Evolutionary conservation across 1,140 invertebrate genomes (phyloP).

Genomic region (Drosophila setifemur): DNA sequence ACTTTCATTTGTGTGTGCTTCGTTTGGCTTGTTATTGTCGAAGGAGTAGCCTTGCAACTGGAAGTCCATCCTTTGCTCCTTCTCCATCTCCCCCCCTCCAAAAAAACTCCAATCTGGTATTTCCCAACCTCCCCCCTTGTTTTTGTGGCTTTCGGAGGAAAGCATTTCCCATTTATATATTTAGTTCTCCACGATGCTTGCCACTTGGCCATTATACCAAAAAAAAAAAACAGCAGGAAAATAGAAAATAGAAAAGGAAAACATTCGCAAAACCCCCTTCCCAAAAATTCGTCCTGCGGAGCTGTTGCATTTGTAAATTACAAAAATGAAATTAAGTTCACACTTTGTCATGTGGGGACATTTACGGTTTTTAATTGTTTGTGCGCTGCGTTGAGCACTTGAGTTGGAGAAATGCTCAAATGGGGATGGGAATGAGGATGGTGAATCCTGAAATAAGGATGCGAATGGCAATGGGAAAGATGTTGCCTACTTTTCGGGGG

Average conservation of each 20-base stretch:
- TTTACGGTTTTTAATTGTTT: constrained; percentile 80
- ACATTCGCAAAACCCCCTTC: no score
- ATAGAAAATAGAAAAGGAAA: no score
- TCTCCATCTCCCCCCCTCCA: constrained; percentile 22
- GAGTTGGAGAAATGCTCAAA: not conserved
- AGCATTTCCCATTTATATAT: constrained; percentile 80
- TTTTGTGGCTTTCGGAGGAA: constrained; percentile 67
- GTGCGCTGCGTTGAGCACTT: constrained; percentile 40
- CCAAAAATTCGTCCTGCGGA: not conserved
- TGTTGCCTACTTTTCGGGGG: constrained; percentile 51
- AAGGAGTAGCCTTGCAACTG: constrained; percentile 26
- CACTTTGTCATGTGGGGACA: constrained; percentile 80
- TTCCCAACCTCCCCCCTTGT: constrained; percentile 28
- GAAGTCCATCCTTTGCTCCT: not conserved
- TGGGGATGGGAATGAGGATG: not conserved
- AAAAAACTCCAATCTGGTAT: no score
- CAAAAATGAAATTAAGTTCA: constrained; percentile 81
- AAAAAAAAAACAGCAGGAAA: no score
- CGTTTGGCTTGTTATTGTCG: constrained; percentile 70
- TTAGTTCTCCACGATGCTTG: constrained; percentile 45
- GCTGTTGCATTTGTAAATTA: constrained; percentile 75
- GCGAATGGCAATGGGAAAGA: constrained; percentile 3
- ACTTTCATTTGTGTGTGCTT: constrained; percentile 75
- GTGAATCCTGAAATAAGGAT: not conserved
- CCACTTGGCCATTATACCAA: constrained; percentile 45